Conservation (phyloP, 2,888 invertebrate genomes). For the Carterocephalus palaemon region DNA sequence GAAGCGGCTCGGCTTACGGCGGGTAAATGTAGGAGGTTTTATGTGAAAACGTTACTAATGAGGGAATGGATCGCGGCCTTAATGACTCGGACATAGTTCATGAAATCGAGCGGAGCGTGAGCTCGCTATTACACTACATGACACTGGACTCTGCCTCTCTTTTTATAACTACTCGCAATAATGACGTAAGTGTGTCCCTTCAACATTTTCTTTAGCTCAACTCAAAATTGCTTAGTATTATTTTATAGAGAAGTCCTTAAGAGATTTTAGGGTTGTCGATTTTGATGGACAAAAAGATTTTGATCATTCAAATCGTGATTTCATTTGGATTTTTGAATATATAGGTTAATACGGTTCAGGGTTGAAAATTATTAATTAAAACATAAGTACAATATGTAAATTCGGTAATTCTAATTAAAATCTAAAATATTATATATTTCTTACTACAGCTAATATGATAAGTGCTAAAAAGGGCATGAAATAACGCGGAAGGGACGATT, state of each 20-base stretch:
- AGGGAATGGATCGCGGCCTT: constrained; percentile 57
- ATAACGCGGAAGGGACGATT: too few relatives aligned
- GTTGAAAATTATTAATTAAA: too few relatives aligned
- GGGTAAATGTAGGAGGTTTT: constrained; percentile 64
- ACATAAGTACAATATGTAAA: too few relatives aligned
- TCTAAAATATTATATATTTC: too few relatives aligned
- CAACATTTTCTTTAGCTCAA: constrained; percentile 4
- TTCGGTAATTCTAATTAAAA: too few relatives aligned
- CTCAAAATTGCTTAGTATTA: constrained; percentile 1
- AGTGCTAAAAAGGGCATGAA: too few relatives aligned
- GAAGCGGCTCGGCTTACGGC: constrained; percentile 53
- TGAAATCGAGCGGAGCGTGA: constrained; percentile 39
- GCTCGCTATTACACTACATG: constrained; percentile 29
- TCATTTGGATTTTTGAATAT: too few relatives aligned
- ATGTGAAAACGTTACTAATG: constrained; percentile 73
- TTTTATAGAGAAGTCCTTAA: too few relatives aligned
- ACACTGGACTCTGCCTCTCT: constrained; percentile 20
- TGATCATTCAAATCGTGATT: too few relatives aligned
- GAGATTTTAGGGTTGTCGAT: too few relatives aligned
- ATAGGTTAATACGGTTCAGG: too few relatives aligned
- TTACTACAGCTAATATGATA: too few relatives aligned
- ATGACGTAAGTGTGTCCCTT: constrained; percentile 15
- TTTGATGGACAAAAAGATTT: constrained; percentile 1
- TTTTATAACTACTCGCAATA: constrained; percentile 14
- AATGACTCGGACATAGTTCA: constrained; percentile 61